Percentiles rank a stretch among this genome's conserved stretches.
Conservation (phyloP, 2,113 vertebrate genomes). For the Phainopepla nitens region DNA sequence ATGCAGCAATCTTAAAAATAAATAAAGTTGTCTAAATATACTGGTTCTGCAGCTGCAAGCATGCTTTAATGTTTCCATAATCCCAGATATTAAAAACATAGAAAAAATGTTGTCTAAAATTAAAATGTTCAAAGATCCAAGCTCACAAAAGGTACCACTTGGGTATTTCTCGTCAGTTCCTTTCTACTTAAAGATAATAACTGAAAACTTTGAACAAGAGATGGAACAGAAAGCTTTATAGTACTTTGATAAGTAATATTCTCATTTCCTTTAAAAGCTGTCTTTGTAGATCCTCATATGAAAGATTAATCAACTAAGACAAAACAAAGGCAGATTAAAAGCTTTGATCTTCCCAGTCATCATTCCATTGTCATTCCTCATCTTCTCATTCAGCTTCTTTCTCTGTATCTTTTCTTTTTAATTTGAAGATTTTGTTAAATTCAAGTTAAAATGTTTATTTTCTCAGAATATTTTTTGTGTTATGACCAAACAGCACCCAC, state of each 20-base stretch:
- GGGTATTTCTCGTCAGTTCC: not conserved
- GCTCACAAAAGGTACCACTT: not conserved
- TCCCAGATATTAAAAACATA: not conserved
- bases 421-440: not conserved
- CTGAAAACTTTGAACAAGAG: not conserved
- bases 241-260: not conserved
- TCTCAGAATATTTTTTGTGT: not conserved
- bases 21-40: not conserved
- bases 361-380: not conserved
- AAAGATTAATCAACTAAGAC: not conserved
- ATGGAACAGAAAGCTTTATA: not conserved
- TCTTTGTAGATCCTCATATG: not conserved
- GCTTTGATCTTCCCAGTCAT: not conserved
- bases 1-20: not conserved
- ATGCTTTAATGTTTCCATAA: not conserved
- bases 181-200: not conserved
- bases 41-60: not conserved
- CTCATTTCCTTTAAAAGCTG: not conserved
- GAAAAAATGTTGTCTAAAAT: not conserved
- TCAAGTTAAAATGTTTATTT: not conserved
- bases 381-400: not conserved
- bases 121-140: not conserved
- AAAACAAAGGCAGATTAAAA: not conserved
- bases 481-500: not conserved
- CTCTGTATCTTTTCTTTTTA: not conserved